Evolutionary conservation across 2,113 vertebrate species (phyloP).

Genomic region (Esox niger): DNA sequence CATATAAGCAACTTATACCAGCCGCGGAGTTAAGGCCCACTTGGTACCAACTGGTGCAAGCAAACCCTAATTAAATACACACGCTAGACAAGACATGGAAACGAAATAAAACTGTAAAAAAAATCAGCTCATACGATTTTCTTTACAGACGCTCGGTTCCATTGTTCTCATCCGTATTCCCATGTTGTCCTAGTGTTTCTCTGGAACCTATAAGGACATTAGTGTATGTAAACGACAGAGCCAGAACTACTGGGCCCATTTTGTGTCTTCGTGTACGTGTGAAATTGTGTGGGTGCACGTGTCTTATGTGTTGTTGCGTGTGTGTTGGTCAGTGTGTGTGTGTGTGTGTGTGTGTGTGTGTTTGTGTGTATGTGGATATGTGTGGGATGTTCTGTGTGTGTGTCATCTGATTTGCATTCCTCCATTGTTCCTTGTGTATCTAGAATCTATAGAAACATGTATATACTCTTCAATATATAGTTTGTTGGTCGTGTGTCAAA

Average conservation of each 20-base stretch:
- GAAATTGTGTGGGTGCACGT: conserved; percentile 25
- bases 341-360: conserved; percentile 23
- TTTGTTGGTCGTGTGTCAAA: conserved; percentile 27
- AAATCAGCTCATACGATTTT: conserved; percentile 30
- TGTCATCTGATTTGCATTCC: conserved; percentile 51
- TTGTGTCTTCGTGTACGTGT: conserved; percentile 52
- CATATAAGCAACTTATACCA: too few species aligned
- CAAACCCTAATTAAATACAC: conserved; percentile 28
- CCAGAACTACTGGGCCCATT: conserved; percentile 59
- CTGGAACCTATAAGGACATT: conserved; percentile 70
- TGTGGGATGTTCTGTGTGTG: conserved; percentile 23
- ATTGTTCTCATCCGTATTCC: conserved; percentile 24
- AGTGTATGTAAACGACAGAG: conserved; percentile 73
- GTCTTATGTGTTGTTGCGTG: conserved; percentile 23
- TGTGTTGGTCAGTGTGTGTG: conserved; percentile 2
- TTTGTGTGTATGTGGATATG: conserved; percentile 29
- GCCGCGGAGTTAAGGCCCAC: too few species aligned
- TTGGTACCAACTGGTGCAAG: too few species aligned
- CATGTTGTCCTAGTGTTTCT: conserved; percentile 29
- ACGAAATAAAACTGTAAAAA: too few species aligned
- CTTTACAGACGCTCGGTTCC: conserved; percentile 66
- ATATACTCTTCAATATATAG: conserved; percentile 68
- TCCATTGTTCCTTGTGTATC: conserved; percentile 59
- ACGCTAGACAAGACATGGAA: neutral
- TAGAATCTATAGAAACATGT: conserved; percentile 67